These are phyloP conservation scores for Trichoplusia ni DNA, from an alignment of 1,140 invertebrate genomes.

Conservation along the genomic window DNA sequence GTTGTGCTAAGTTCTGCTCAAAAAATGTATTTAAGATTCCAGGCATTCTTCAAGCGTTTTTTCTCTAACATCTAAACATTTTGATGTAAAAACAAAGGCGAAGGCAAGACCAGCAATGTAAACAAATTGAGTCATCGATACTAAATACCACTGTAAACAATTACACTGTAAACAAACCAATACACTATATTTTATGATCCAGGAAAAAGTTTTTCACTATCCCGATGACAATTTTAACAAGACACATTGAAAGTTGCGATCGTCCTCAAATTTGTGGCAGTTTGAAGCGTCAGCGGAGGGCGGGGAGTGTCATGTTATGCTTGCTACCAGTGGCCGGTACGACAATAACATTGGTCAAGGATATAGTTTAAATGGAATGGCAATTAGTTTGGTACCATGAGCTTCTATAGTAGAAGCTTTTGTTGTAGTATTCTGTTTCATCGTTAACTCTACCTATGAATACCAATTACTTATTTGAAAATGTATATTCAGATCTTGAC, in stretches of 20 bases:
- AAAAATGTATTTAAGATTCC: too few relatives aligned
- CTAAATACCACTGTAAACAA: not conserved
- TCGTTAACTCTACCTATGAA: too few relatives aligned
- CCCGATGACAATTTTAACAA: not conserved
- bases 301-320: not conserved
- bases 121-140: not conserved
- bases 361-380: slow-evolving; percentile 22
- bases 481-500: too few relatives aligned
- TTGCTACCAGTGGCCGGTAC: slow-evolving; percentile 26
- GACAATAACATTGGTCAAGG: slow-evolving; percentile 27
- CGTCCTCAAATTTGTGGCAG: not conserved
- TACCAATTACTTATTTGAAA: too few relatives aligned
- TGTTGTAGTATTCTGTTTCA: too few relatives aligned
- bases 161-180: slow-evolving; percentile 23
- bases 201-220: slow-evolving; percentile 17
- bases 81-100: not conserved
- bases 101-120: not conserved
- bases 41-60: too few relatives aligned
- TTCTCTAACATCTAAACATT: not conserved
- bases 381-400: not conserved
- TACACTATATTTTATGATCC: slow-evolving; percentile 13
- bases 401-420: too few relatives aligned
- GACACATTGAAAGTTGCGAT: not conserved
- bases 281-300: not conserved
- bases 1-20: too few relatives aligned